Evolutionary conservation across 1,140 invertebrate species (phyloP).

Genomic region (Ephestia elutella): DNA sequence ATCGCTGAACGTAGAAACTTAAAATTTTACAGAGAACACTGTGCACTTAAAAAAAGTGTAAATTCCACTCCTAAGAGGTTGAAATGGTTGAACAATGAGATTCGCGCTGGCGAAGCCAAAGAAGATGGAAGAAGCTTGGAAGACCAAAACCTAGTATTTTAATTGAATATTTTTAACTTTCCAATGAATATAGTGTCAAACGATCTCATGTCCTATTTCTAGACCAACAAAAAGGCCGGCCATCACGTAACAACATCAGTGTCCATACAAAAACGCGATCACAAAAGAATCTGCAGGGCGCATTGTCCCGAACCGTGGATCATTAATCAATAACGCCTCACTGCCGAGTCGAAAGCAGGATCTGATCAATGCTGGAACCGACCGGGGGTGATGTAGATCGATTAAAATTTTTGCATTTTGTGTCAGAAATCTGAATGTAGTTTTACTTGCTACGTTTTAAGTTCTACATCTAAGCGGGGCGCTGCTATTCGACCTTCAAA

Average conservation of each 20-base stretch:
- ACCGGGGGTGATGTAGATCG: constrained; percentile 35
- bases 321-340: constrained; percentile 65
- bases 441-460: no score
- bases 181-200: not conserved
- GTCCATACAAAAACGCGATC: constrained; percentile 26
- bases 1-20: no score
- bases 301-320: constrained; percentile 48
- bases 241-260: constrained; percentile 36
- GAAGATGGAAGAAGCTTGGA: no score
- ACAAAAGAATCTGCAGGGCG: constrained; percentile 51
- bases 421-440: not conserved
- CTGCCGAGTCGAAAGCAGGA: constrained; percentile 60
- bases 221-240: constrained; percentile 11
- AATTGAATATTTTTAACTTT: no score
- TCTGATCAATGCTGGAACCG: constrained; percentile 45
- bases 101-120: no score
- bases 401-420: constrained; percentile 53
- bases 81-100: no score
- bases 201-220: not conserved
- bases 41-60: no score
- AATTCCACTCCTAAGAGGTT: no score
- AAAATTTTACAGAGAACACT: no score
- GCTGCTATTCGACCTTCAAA: no score
- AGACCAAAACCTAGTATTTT: no score
- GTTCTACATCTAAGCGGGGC: no score